Conservation (phyloP, 2,888 invertebrate species). For the Acronicta alni region DNA sequence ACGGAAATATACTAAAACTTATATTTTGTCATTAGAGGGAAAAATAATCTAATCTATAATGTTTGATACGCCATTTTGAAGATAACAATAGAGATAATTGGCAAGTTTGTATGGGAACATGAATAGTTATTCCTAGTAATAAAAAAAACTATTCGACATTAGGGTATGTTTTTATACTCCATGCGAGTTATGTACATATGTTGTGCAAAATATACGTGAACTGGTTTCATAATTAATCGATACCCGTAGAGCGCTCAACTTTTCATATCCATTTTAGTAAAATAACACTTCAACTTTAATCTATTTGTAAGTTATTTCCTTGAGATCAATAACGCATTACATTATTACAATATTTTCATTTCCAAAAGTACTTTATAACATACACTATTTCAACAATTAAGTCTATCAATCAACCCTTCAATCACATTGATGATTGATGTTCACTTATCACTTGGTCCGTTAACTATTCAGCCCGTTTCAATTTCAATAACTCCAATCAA, state of each 20-base stretch:
- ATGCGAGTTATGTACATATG: too few species aligned
- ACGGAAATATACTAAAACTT: too few species aligned
- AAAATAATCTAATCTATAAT: too few species aligned
- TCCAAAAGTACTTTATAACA: conserved; percentile 26
- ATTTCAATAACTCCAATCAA: conserved; percentile 19
- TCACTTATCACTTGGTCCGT: conserved; percentile 49
- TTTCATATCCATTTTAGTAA: neutral
- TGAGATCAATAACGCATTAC: conserved; percentile 50
- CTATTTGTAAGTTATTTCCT: conserved; percentile 1
- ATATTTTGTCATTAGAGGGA: too few species aligned
- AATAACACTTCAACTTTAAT: neutral
- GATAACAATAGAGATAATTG: too few species aligned
- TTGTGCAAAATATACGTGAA: too few species aligned
- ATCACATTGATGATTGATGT: conserved; percentile 49
- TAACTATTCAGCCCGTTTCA: conserved; percentile 26
- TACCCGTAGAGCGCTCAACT: neutral
- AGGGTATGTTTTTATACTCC: neutral
- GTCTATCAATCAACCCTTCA: conserved; percentile 49
- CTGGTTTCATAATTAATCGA: neutral
- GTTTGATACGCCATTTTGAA: too few species aligned
- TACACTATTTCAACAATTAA: conserved; percentile 43
- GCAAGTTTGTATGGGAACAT: too few species aligned
- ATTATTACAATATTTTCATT: conserved; percentile 24
- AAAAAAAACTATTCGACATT: too few species aligned
- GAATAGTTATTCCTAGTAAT: too few species aligned